Conservation (phyloP, 2,888 invertebrate genomes). For the Drosophila recens region DNA sequence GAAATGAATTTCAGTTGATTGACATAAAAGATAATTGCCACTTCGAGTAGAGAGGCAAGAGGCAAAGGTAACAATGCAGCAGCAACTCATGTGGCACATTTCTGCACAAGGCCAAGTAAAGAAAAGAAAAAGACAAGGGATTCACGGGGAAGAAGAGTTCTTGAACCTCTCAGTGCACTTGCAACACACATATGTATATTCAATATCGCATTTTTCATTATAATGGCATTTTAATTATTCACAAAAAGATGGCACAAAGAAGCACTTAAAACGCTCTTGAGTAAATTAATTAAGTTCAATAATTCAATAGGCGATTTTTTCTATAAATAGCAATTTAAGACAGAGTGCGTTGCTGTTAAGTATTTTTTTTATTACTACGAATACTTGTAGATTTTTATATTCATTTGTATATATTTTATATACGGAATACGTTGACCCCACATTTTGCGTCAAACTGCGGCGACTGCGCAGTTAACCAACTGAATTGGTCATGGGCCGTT, state of each 20-base stretch:
- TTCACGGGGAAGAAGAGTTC: background rate
- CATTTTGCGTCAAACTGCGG: slow-evolving; percentile 9
- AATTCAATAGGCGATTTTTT: slow-evolving; percentile 60
- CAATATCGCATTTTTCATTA: slow-evolving; percentile 42
- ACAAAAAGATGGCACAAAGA: slow-evolving; percentile 26
- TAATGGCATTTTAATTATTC: slow-evolving; percentile 72
- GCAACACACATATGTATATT: slow-evolving; percentile 26
- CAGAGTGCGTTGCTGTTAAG: slow-evolving; percentile 14
- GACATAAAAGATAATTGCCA: slow-evolving; percentile 58
- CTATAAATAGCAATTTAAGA: slow-evolving; percentile 23
- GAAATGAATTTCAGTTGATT: slow-evolving; percentile 61
- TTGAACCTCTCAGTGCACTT: slow-evolving; percentile 24
- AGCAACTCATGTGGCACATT: slow-evolving; percentile 32
- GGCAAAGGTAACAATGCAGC: slow-evolving; percentile 9
- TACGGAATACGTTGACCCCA: slow-evolving; percentile 64
- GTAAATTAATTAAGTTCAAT: slow-evolving; percentile 59
- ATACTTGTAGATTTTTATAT: slow-evolving; percentile 12
- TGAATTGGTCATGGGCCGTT: slow-evolving; percentile 71
- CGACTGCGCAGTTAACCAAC: slow-evolving; percentile 60
- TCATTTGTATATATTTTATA: slow-evolving; percentile 14
- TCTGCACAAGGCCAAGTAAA: slow-evolving; percentile 35
- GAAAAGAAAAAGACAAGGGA: background rate
- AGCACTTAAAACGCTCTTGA: slow-evolving; percentile 54
- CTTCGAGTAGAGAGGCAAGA: slow-evolving; percentile 2
- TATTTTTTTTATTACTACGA: slow-evolving; percentile 17